These are phyloP conservation scores for Diaprepes abbreviatus DNA, from an alignment of 2,888 invertebrate genomes.

Conservation along the genomic window DNA sequence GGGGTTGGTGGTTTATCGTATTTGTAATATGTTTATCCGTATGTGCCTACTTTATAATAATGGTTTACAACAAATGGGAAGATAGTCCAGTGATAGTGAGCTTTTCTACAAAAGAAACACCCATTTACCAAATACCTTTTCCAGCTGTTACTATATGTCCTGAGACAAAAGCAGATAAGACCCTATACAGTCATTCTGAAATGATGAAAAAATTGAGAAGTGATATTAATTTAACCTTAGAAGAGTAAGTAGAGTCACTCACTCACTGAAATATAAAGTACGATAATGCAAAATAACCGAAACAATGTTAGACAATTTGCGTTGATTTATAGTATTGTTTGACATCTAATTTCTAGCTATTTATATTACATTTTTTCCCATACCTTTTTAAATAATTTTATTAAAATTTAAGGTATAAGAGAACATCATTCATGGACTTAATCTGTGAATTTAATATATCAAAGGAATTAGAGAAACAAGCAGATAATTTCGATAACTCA, in stretches of 20 bases:
- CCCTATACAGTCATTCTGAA: slow-evolving; percentile 75
- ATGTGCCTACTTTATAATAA: slow-evolving; percentile 17
- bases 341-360: too few relatives aligned
- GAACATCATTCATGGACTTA: too few relatives aligned
- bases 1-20: slow-evolving; percentile 24
- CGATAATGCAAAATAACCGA: too few relatives aligned
- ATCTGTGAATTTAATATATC: too few relatives aligned
- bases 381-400: too few relatives aligned
- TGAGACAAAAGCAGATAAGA: slow-evolving; percentile 65
- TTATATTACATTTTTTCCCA: too few relatives aligned
- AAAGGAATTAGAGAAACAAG: too few relatives aligned
- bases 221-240: slow-evolving; percentile 65
- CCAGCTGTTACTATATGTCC: slow-evolving; percentile 64
- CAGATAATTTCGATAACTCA: too few relatives aligned
- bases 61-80: slow-evolving; percentile 58
- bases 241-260: slow-evolving; percentile 74
- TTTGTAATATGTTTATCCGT: slow-evolving; percentile 10
- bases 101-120: slow-evolving; percentile 79
- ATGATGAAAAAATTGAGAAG: slow-evolving; percentile 65
- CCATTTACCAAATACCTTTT: slow-evolving; percentile 73
- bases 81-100: slow-evolving; percentile 81
- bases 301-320: too few relatives aligned
- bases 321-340: too few relatives aligned
- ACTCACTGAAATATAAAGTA: too few relatives aligned
- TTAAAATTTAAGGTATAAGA: too few relatives aligned